These are phyloP conservation scores for Chaetoderma sp. DNA, from an alignment of 2,888 invertebrate species.

Conservation along the genomic window DNA sequence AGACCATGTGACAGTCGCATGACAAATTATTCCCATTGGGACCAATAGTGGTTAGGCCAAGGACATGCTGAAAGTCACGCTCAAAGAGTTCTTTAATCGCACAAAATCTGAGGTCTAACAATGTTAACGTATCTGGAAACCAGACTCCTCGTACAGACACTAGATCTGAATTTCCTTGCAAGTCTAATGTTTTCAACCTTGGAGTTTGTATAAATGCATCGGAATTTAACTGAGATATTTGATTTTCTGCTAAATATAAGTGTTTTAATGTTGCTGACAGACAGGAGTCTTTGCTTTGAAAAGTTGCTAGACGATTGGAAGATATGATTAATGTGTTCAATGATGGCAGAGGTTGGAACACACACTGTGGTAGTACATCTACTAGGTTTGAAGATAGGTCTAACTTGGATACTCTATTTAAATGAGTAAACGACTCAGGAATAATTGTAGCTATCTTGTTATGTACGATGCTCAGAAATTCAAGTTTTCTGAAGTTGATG, in stretches of 20 bases:
- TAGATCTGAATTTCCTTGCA: constrained; percentile 10
- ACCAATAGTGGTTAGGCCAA: constrained; percentile 32
- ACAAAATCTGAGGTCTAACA: constrained; percentile 46
- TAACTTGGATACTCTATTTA: constrained; percentile 29
- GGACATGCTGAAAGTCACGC: constrained; percentile 27
- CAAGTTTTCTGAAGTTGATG: constrained; percentile 20
- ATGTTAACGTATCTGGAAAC: constrained; percentile 38
- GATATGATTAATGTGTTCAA: no score
- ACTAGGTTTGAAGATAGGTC: constrained; percentile 46
- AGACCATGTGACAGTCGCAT: constrained; percentile 33
- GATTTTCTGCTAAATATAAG: constrained; percentile 2
- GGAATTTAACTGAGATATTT: constrained; percentile 13
- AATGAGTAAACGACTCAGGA: constrained; percentile 26
- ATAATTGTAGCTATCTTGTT: constrained; percentile 39
- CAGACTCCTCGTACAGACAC: constrained; percentile 30
- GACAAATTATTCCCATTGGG: constrained; percentile 31
- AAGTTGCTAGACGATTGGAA: no score
- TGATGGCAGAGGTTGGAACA: no score
- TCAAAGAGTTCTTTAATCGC: constrained; percentile 30
- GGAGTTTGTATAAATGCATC: constrained; percentile 33
- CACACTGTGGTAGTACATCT: constrained; percentile 3
- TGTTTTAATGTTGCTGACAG: constrained; percentile 4
- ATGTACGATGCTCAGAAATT: constrained; percentile 37
- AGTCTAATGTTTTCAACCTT: constrained; percentile 36
- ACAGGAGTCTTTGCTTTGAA: no score